These are phyloP conservation scores for Stichopus chloronotus DNA, from an alignment of 35 echinoderm and acorn worm species.

Conservation along the genomic window DNA sequence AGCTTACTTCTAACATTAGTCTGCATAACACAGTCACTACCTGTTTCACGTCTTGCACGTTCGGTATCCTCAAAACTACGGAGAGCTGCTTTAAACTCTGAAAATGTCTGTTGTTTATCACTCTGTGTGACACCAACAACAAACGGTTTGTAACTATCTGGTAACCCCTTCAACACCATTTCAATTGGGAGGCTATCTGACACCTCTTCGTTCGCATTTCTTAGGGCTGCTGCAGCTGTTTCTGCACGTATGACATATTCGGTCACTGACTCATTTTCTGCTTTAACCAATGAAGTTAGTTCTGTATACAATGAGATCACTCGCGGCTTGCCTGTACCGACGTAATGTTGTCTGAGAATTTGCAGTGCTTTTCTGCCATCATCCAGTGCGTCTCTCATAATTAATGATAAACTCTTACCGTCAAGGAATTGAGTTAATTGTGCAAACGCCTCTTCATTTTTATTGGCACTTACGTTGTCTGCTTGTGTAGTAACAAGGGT, in stretches of 20 bases:
- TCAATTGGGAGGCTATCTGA: slow-evolving; percentile 37
- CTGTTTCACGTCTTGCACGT: slow-evolving; percentile 27
- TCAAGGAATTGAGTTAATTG: slow-evolving; percentile 40
- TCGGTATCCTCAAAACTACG: slow-evolving; percentile 58
- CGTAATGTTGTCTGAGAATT: slow-evolving; percentile 50
- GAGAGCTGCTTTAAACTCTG: slow-evolving; percentile 47
- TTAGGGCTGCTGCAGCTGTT: slow-evolving; percentile 45
- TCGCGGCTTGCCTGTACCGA: slow-evolving; percentile 26
- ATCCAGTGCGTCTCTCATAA: slow-evolving; percentile 40
- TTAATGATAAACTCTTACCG: slow-evolving; percentile 41
- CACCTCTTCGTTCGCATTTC: slow-evolving; percentile 24
- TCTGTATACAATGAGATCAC: slow-evolving; percentile 63
- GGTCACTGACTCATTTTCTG: slow-evolving; percentile 7
- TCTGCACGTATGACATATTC: slow-evolving; percentile 58
- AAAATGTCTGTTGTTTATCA: slow-evolving; percentile 47
- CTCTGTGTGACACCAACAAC: slow-evolving; percentile 25
- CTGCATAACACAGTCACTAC: slow-evolving; percentile 7
- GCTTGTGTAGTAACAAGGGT: background rate
- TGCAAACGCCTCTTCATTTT: slow-evolving; percentile 39
- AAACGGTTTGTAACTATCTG: slow-evolving; percentile 40
- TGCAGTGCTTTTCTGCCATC: slow-evolving; percentile 40
- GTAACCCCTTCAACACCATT: slow-evolving; percentile 58
- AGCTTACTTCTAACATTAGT: too few species aligned
- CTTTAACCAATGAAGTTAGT: slow-evolving; percentile 53
- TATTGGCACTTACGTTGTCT: background rate